Evolutionary conservation across 2,113 vertebrate species (phyloP).

Genomic region (Bostrychus sinensis): DNA sequence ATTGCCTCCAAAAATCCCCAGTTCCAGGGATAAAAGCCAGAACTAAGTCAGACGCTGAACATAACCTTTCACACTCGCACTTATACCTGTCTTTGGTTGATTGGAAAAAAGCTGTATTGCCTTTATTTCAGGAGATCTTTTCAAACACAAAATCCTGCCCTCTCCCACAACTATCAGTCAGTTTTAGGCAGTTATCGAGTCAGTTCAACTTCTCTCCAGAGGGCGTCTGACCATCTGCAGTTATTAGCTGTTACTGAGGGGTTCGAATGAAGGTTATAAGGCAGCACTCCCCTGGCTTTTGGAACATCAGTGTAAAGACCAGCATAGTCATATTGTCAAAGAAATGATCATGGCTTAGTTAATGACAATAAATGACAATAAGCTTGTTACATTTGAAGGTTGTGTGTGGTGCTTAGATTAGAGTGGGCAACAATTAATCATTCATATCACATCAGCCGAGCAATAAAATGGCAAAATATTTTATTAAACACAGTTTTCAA

Average conservation of each 20-base stretch:
- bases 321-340: too few species aligned
- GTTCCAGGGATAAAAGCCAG: background rate
- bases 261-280: background rate
- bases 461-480: too few species aligned
- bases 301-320: too few species aligned
- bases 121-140: background rate
- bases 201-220: background rate
- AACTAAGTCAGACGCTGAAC: background rate
- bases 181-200: background rate
- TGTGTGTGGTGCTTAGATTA: too few species aligned
- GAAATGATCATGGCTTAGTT: too few species aligned
- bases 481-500: too few species aligned
- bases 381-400: too few species aligned
- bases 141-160: background rate
- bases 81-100: too few species aligned
- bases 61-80: background rate
- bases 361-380: too few species aligned
- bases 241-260: background rate
- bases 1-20: too few species aligned
- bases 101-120: background rate
- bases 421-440: too few species aligned
- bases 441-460: too few species aligned
- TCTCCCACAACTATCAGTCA: background rate
- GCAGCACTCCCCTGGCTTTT: background rate
- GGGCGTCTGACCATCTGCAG: background rate